Evolutionary conservation across 2,888 invertebrate genomes (phyloP).

Genomic region (Trilocha varians): DNA sequence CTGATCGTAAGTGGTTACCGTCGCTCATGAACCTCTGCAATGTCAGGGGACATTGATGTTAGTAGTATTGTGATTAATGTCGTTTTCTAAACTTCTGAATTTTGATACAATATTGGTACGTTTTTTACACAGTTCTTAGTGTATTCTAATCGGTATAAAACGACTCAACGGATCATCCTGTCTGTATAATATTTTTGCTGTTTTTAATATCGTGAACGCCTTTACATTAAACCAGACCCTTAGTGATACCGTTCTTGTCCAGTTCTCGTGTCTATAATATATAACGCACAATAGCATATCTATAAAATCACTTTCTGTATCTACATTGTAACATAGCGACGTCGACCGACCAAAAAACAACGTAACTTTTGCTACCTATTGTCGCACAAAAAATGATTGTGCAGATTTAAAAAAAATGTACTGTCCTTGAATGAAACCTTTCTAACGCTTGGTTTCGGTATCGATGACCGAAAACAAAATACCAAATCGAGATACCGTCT

Average conservation of each 20-base stretch:
- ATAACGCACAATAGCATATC: conserved; percentile 30
- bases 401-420: conserved; percentile 9
- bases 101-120: no score
- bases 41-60: no score
- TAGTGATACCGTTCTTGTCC: conserved; percentile 54
- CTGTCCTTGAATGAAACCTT: conserved; percentile 34
- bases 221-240: conserved; percentile 27
- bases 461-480: conserved; percentile 29
- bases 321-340: conserved; percentile 31
- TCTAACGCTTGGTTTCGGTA: conserved; percentile 28
- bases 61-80: no score
- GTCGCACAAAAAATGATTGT: conserved; percentile 22
- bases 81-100: no score
- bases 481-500: conserved; percentile 28
- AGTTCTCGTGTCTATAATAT: conserved; percentile 47
- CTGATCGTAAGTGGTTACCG: no score
- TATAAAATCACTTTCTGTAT: conserved; percentile 33
- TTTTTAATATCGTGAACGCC: conserved; percentile 3
- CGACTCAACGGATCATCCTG: no score
- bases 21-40: no score
- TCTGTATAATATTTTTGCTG: no score
- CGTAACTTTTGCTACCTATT: conserved; percentile 21
- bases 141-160: no score
- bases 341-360: conserved; percentile 20
- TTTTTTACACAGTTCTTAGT: no score